These are phyloP conservation scores for Drosophila longiperda DNA, from an alignment of 2,888 invertebrate species.

Conservation along the genomic window DNA sequence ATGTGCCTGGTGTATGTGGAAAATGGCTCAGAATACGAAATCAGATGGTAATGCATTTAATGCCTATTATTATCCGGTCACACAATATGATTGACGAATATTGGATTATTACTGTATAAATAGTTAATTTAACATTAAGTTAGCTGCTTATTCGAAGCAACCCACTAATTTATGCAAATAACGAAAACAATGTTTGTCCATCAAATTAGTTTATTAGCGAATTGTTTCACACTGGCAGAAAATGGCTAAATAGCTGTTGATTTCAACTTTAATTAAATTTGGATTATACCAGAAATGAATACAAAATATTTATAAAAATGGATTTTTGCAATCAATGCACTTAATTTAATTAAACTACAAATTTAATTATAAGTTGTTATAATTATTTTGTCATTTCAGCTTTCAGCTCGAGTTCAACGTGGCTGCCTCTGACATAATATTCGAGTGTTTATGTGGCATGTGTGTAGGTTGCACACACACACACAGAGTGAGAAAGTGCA, in stretches of 20 bases:
- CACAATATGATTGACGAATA: conserved; percentile 14
- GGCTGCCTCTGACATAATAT: conserved; percentile 15
- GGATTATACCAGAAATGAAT: neutral
- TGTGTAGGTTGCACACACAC: conserved; percentile 4
- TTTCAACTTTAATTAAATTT: neutral
- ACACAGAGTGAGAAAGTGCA: neutral
- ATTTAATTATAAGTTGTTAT: conserved; percentile 8
- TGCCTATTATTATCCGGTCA: conserved; percentile 13
- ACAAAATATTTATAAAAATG: too few relatives aligned
- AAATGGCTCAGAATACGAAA: conserved; percentile 21
- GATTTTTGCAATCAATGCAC: neutral
- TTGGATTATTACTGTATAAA: conserved; percentile 16
- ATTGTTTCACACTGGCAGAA: neutral
- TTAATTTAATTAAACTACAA: neutral
- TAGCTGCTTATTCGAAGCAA: neutral
- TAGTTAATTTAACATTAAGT: conserved; percentile 4
- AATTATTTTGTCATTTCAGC: conserved; percentile 12
- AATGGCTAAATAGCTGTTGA: neutral
- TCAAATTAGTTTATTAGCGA: neutral
- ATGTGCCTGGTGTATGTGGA: neutral
- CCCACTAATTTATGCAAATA: neutral
- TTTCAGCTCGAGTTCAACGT: neutral
- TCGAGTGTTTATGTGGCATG: conserved; percentile 1
- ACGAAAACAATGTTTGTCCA: neutral
- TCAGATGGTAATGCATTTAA: conserved; percentile 29